Conservation (phyloP, 1,140 invertebrate species). For the Drosophila navojoa region DNA sequence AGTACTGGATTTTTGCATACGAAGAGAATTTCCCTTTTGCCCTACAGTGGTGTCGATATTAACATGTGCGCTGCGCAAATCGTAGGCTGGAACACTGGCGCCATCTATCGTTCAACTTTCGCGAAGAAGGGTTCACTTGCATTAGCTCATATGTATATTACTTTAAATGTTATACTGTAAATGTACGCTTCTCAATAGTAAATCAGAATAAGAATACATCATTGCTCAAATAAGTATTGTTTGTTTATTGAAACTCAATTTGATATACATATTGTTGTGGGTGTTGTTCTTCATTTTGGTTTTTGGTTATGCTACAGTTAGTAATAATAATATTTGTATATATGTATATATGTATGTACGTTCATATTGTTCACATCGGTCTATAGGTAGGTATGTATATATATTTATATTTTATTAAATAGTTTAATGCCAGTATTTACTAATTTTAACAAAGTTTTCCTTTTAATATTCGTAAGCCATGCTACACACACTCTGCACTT, state of each 20-base stretch:
- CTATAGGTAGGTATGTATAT: constrained; percentile 34
- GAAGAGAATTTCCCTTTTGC: not conserved
- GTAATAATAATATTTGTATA: constrained; percentile 64
- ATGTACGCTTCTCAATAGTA: no score
- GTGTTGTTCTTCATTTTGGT: constrained; percentile 23
- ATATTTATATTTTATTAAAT: constrained; percentile 31
- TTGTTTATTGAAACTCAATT: constrained; percentile 80
- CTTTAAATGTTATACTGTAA: no score
- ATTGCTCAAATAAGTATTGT: constrained; percentile 70
- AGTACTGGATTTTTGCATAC: not conserved
- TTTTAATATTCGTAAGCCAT: constrained; percentile 55
- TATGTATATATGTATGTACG: constrained; percentile 40
- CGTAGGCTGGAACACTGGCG: not conserved
- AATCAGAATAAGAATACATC: not conserved
- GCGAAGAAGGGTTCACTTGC: not conserved
- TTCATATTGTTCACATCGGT: constrained; percentile 64
- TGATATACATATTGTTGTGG: constrained; percentile 72
- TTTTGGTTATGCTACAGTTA: constrained; percentile 54
- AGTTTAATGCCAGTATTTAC: constrained; percentile 42
- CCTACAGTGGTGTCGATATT: constrained; percentile 7
- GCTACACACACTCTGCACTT: constrained; percentile 64
- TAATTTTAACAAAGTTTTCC: constrained; percentile 56
- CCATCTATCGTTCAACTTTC: not conserved
- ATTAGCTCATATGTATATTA: no score
- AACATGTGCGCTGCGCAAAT: not conserved